phyloP scores from a whole-genome alignment of 2,797 vertebrate species.

The Ptychobarbus kaznakovi region DNA sequence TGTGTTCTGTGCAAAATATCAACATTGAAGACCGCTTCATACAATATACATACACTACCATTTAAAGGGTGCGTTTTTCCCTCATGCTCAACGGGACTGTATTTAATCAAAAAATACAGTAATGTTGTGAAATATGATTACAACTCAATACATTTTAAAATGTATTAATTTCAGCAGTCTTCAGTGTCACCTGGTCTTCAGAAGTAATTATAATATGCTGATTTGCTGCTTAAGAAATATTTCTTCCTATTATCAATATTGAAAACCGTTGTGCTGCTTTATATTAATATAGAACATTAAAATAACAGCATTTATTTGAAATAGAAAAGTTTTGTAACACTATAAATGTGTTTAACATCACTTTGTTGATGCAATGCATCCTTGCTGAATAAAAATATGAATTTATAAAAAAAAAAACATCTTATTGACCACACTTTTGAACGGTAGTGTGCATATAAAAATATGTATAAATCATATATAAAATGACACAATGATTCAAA shows the following conservation, averaged over 20 bases:
- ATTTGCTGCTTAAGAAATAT: too few species aligned
- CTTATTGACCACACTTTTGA: not conserved
- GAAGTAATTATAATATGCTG: not conserved
- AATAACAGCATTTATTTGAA: not conserved
- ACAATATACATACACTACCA: not conserved
- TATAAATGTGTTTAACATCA: not conserved
- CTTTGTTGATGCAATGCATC: not conserved
- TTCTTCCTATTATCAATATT: too few species aligned
- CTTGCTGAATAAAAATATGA: not conserved
- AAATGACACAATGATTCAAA: constrained; percentile 30
- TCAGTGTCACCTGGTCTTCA: not conserved
- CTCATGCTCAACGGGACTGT: not conserved
- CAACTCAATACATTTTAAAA: not conserved
- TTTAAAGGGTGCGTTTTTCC: not conserved
- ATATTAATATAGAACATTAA: not conserved
- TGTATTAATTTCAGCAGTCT: not conserved
- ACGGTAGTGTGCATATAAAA: not conserved
- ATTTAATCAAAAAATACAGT: not conserved
- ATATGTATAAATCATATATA: not conserved
- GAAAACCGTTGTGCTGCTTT: not conserved
- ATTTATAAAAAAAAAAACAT: not conserved
- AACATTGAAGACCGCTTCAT: not conserved
- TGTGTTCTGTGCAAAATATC: not conserved
- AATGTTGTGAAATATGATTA: not conserved
- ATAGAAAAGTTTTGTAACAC: not conserved